Evolutionary conservation across 2,797 vertebrate genomes (phyloP).

Genomic region (Lates japonicus): DNA sequence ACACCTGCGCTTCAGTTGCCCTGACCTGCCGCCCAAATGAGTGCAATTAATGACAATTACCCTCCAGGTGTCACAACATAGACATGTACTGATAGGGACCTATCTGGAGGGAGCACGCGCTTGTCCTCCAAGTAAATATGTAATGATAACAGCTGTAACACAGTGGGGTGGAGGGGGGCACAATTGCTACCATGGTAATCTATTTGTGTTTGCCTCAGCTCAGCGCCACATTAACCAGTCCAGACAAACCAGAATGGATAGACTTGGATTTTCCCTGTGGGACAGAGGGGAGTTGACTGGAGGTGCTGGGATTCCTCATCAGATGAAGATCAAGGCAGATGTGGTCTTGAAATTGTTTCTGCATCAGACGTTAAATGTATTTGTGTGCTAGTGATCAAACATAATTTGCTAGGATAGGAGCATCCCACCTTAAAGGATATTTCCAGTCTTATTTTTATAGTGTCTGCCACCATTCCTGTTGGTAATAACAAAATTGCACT

Average conservation of each 20-base stretch:
- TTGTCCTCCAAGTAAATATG: slow-evolving; percentile 89
- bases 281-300: slow-evolving; percentile 66
- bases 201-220: slow-evolving; percentile 87
- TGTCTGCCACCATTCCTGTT: background rate
- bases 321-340: slow-evolving; percentile 67
- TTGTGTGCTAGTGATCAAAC: slow-evolving; percentile 29
- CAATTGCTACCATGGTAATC: slow-evolving; percentile 80
- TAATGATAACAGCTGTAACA: slow-evolving; percentile 90
- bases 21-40: slow-evolving; percentile 88
- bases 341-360: slow-evolving; percentile 60
- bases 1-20: slow-evolving; percentile 90
- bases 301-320: slow-evolving; percentile 66
- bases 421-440: slow-evolving; percentile 9
- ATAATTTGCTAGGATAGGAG: slow-evolving; percentile 9
- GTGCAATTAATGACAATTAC: slow-evolving; percentile 93
- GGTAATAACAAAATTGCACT: background rate
- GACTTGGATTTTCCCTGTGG: slow-evolving; percentile 70
- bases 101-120: slow-evolving; percentile 79
- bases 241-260: slow-evolving; percentile 87
- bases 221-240: slow-evolving; percentile 84
- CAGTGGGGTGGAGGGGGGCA: slow-evolving; percentile 74
- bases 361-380: slow-evolving; percentile 29
- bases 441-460: slow-evolving; percentile 1
- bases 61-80: slow-evolving; percentile 88
- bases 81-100: slow-evolving; percentile 88